Evolutionary conservation across 2,888 invertebrate genomes (phyloP).

Genomic region (Chloroclystis v-ata): DNA sequence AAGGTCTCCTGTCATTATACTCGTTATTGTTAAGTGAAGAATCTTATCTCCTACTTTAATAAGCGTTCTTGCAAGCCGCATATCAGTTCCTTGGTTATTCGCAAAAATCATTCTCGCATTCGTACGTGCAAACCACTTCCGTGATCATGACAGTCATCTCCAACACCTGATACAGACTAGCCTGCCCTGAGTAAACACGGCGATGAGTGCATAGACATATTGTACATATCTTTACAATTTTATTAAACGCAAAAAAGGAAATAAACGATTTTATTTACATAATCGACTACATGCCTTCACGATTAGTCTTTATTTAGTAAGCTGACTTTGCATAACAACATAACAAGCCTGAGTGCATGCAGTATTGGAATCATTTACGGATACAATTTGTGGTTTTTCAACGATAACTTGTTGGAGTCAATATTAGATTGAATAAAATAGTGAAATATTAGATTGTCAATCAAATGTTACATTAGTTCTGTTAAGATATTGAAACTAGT

Average conservation of each 20-base stretch:
- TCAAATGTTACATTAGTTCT: too few relatives aligned
- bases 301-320: conserved; percentile 54
- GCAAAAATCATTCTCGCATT: conserved; percentile 49
- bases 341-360: conserved; percentile 42
- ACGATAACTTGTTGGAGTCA: too few relatives aligned
- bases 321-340: conserved; percentile 39
- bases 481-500: too few relatives aligned
- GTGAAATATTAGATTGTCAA: too few relatives aligned
- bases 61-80: conserved; percentile 35
- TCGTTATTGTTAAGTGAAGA: conserved; percentile 44
- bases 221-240: conserved; percentile 35
- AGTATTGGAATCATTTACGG: conserved; percentile 51
- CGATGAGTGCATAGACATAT: conserved; percentile 44
- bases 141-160: conserved; percentile 52
- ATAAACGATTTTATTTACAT: conserved; percentile 63
- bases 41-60: conserved; percentile 50
- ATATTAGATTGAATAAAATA: too few relatives aligned
- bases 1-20: conserved; percentile 57
- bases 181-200: conserved; percentile 41
- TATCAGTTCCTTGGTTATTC: conserved; percentile 44
- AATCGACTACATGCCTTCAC: conserved; percentile 49
- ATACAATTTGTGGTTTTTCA: conserved; percentile 37
- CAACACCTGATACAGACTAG: conserved; percentile 35
- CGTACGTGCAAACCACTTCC: conserved; percentile 43
- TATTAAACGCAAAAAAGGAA: conserved; percentile 56